Percentiles rank a stretch among this genome's conserved stretches.
Evolutionary conservation across 2,888 invertebrate species (phyloP).

Genomic region (Mythimna pallens): DNA sequence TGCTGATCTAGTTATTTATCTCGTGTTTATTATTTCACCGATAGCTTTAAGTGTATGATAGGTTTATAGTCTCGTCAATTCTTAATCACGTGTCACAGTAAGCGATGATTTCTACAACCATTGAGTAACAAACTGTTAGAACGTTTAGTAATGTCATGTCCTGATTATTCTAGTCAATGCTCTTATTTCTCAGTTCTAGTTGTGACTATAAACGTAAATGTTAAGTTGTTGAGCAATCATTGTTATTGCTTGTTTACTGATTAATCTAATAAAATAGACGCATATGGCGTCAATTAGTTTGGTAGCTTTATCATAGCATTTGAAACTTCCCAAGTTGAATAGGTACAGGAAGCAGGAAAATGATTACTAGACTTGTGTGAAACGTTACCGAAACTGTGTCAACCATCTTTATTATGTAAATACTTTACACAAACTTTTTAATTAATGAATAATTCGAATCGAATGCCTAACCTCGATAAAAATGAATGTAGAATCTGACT

Average conservation of each 20-base stretch:
- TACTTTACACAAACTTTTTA: slow-evolving; percentile 48
- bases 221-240: slow-evolving; percentile 17
- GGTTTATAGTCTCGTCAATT: slow-evolving; percentile 1
- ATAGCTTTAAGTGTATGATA: background rate
- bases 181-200: slow-evolving; percentile 17
- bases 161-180: slow-evolving; percentile 45
- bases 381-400: background rate
- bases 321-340: background rate
- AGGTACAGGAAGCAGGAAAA: background rate
- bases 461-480: slow-evolving; percentile 55
- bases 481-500: slow-evolving; percentile 27
- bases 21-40: background rate
- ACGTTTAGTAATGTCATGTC: slow-evolving; percentile 50
- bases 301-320: background rate
- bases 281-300: background rate
- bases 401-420: slow-evolving; percentile 4
- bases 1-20: background rate
- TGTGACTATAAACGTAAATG: background rate
- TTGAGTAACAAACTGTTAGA: slow-evolving; percentile 44
- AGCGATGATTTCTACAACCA: slow-evolving; percentile 39
- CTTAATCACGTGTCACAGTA: slow-evolving; percentile 4
- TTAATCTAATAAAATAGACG: slow-evolving; percentile 6
- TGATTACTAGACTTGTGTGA: background rate
- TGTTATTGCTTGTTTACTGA: background rate
- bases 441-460: slow-evolving; percentile 47